phyloP scores from a whole-genome alignment of 1,140 invertebrate genomes.

The Cylas formicarius region DNA sequence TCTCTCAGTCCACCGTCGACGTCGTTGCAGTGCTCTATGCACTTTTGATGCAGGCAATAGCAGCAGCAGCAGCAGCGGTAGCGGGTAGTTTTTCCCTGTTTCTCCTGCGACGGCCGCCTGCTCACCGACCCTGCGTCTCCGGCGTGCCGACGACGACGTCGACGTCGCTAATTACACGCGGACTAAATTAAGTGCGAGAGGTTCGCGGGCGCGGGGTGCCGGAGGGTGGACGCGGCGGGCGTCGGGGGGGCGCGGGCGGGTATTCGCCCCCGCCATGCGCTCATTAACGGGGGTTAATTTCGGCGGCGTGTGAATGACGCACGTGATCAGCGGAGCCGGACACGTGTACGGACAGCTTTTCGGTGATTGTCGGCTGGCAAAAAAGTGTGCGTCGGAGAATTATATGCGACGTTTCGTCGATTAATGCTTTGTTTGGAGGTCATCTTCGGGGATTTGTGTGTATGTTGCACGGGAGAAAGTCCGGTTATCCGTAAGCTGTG shows the following conservation, averaged over 20 bases:
- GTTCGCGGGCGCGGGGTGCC: conserved; percentile 13
- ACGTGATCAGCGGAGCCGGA: conserved; percentile 18
- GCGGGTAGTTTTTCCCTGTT: neutral
- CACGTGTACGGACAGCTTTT: no score
- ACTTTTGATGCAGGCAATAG: conserved; percentile 30
- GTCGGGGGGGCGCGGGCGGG: conserved; percentile 11
- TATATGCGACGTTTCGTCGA: no score
- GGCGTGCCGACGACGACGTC: conserved; percentile 14
- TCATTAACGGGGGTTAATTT: conserved; percentile 25
- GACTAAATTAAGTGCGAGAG: conserved; percentile 20
- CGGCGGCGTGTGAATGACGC: conserved; percentile 23
- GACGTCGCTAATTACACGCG: conserved; percentile 23
- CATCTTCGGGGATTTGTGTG: no score
- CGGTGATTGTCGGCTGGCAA: no score
- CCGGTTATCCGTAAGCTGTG: no score
- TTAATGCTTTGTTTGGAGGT: no score
- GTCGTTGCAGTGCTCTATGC: conserved; percentile 40
- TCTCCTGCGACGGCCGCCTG: no score
- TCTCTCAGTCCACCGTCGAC: conserved; percentile 37
- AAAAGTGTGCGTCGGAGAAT: no score
- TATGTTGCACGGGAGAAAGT: no score
- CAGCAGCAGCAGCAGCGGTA: conserved; percentile 7
- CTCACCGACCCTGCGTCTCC: no score
- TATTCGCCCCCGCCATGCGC: conserved; percentile 14
- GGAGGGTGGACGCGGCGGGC: conserved; percentile 15